Evolutionary conservation across 2,888 invertebrate species (phyloP), one percentile per base, ranked within the genome.

Genomic region (Dorcus parallelipipedus): DNA sequence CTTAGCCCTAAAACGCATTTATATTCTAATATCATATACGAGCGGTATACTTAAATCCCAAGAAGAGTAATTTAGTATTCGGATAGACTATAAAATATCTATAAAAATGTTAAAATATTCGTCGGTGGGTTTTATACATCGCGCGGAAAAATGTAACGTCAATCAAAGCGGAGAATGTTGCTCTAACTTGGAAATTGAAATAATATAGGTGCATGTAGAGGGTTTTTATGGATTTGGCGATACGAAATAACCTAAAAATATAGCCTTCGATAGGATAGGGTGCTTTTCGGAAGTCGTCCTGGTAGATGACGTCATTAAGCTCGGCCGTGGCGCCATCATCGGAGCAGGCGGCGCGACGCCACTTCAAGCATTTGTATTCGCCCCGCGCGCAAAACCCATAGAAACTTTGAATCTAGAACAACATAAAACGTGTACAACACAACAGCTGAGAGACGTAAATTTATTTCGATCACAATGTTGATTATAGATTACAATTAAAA

Each of bases 241-340:
- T 33, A 33, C 26, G 26, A 33, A 33, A 33, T 33, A 33, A 33
- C 26, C 26, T 33, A 33, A 33, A 33, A 33, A 23, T 38, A 38
- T 50, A n/a, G 50, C 10, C 20, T 50, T 50, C 50, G 50, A 45
- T 45, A 45, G 38, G 56, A 61, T 59, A 63, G 69, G 68, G 67
- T 64, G 68, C 64, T 70, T 71, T 73, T 70, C 73, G 73, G 73
- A 71, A 73, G 73, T 72, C 71, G 70, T 70, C 71, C 67, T 67
- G 68, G 65, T 69, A 69, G 71, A 72, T 74, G 74, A 73, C 74
- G 73, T 74, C 73, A 74, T 74, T 73, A 74, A 71, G 70, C 58
- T 62, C 62, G 70, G 68, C 66, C 66, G 69, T 71, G 73, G 73
- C 72, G 72, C 72, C 71, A 66, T 63, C 70, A 66, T 65, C 63